Base-by-base conservation (phyloP, 1,140 invertebrate genomes). In the Homalodisca vitripennis region DNA sequence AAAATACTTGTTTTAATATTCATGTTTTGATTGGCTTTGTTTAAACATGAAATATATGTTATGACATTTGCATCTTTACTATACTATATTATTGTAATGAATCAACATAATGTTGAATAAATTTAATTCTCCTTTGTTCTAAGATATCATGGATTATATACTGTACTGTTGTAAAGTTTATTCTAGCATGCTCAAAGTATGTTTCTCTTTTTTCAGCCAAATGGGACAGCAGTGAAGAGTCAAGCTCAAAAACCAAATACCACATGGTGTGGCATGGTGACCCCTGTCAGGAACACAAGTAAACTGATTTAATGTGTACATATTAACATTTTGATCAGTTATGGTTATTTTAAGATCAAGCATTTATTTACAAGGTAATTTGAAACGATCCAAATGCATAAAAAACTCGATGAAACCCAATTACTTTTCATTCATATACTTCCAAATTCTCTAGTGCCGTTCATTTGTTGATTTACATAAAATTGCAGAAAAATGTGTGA, bases 181-280 rank as follows among this genome's bases (percentile, higher is more conserved):
- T n/a, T n/a, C n/a, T n/a, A n/a, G n/a, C n/a, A n/a, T n/a, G n/a
- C n/a, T n/a, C n/a, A n/a, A n/a, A n/a, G n/a, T n/a, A n/a, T n/a
- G n/a, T n/a, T 24, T 41, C 64, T 68, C n/a, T 31, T 74, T 65
- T 79, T 78, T 64, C 46, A 84, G 82, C 80, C 34, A 83, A 80
- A 77, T 84, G 83, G 83, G 81, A 85, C 77, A 79, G 79, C 6
- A 76, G 79, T 74, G 82, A 82, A 72, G 74, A 78, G 60, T 73
- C 77, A 46, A 81, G 82, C 31, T 73, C 78, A 3, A 84, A 83
- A 75, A 81, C 78, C 46, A 83, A 83, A 73, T 84, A 83, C 70
- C 72, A 79, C 13, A 70, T 81, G 17, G 74, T 77, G 66, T 83
- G 82, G 82, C 75, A 77, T 66, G 81, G 80, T 46, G 76, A 80